These are phyloP conservation scores for Gari tellinella DNA, from an alignment of 2,888 invertebrate genomes.

Conservation along the genomic window DNA sequence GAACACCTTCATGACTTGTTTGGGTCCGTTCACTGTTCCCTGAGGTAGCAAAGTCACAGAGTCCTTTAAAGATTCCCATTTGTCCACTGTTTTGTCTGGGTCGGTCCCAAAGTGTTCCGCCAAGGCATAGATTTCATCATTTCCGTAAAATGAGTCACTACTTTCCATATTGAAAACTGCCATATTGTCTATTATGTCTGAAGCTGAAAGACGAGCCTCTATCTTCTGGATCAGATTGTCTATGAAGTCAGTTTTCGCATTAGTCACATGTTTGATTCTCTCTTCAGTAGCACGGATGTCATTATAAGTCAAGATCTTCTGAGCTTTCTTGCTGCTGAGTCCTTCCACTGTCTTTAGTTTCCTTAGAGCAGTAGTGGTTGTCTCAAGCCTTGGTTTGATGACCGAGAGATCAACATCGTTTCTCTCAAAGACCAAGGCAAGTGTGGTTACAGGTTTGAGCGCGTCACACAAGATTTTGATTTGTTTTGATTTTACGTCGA, in stretches of 20 bases:
- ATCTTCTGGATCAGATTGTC: slow-evolving; percentile 16
- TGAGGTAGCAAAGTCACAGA: background rate
- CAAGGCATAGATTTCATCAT: slow-evolving; percentile 23
- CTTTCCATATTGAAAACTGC: slow-evolving; percentile 10
- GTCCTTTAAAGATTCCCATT: slow-evolving; percentile 17
- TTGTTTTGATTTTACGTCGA: no score
- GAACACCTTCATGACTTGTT: background rate
- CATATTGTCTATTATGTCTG: slow-evolving; percentile 19
- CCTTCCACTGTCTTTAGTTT: slow-evolving; percentile 15
- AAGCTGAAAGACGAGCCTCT: background rate
- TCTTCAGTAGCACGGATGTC: slow-evolving; percentile 4
- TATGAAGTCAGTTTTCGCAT: slow-evolving; percentile 8
- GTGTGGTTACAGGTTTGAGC: slow-evolving; percentile 14
- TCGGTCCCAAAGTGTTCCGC: slow-evolving; percentile 25
- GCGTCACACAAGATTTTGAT: no score
- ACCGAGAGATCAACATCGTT: slow-evolving; percentile 27
- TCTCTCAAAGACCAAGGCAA: slow-evolving; percentile 25
- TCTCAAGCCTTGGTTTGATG: slow-evolving; percentile 14
- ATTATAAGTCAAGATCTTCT: background rate
- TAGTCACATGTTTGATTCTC: background rate
- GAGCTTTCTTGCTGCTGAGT: slow-evolving; percentile 1
- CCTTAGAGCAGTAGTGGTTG: slow-evolving; percentile 5
- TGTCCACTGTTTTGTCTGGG: background rate
- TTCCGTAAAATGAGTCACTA: slow-evolving; percentile 10
- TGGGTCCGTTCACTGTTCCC: slow-evolving; percentile 1